Percentiles rank a stretch among this genome's conserved stretches.
Conservation (phyloP, 2,797 vertebrate genomes). For the Liparis tanakae region DNA sequence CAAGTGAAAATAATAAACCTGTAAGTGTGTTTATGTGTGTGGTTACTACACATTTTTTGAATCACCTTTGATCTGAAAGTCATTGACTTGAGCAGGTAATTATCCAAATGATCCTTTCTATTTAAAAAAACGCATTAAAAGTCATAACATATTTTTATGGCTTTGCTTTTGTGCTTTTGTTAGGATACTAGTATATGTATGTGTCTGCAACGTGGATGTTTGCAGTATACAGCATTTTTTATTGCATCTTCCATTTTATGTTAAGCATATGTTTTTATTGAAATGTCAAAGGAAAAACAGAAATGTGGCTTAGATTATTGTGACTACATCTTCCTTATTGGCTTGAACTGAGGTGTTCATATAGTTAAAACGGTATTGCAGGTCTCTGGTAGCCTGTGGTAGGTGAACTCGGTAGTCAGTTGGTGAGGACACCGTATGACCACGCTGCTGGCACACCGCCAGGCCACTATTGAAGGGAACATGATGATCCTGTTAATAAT, state of each 20-base stretch:
- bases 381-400: slow-evolving; percentile 31
- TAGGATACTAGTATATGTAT: not conserved
- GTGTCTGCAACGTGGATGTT: slow-evolving; percentile 20
- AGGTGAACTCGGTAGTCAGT: slow-evolving; percentile 51
- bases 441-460: slow-evolving; percentile 62
- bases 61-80: not conserved
- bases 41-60: not conserved
- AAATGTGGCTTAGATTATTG: not conserved
- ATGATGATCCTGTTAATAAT: slow-evolving; percentile 78
- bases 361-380: slow-evolving; percentile 20
- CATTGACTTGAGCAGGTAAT: not conserved
- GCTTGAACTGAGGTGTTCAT: slow-evolving; percentile 4
- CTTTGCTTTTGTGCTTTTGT: slow-evolving; percentile 34
- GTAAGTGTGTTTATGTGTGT: not conserved
- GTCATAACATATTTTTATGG: slow-evolving; percentile 39
- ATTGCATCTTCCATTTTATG: slow-evolving; percentile 5
- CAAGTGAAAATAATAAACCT: not conserved
- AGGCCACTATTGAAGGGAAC: slow-evolving; percentile 72
- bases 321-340: not conserved
- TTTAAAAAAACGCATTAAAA: not conserved
- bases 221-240: slow-evolving; percentile 21
- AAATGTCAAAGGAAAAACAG: slow-evolving; percentile 5
- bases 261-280: slow-evolving; percentile 9
- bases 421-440: slow-evolving; percentile 58
- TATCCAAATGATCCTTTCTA: not conserved